Base-by-base conservation (phyloP, 1,140 invertebrate species). In the Mesaphorura yosii region DNA sequence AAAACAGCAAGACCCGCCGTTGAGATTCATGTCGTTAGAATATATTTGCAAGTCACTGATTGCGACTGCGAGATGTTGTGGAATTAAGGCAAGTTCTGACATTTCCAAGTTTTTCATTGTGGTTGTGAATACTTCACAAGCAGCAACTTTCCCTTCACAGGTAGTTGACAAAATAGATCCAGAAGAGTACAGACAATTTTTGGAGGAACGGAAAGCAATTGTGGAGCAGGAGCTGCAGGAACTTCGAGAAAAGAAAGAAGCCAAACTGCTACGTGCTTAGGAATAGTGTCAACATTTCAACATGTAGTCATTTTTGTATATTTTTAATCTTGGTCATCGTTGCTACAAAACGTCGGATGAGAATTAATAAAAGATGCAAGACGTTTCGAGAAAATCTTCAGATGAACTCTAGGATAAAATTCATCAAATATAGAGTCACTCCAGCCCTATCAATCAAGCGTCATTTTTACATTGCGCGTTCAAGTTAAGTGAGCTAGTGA, bases 211-310 rank as follows among this genome's bases (percentile, higher is more conserved):
- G 53, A 79, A 81, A 66, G 53, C 66, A 44, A 73, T 85, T 57
- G 72, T 91, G 2, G 79, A 79, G 61, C 68, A 85, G 66, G 85
- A 92, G 69, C 76, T 82, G 60, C 77, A 80, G 67, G 75, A 82
- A 65, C 70, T 94, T 44, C 78, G 88, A 72, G 89, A 90, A 69
- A 80, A 81, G 64, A 83, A 83, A 71, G 87, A 94, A 74, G 84
- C 88, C 1, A 96, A 95, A 76, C 80, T 97, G 78, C 78, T 96
- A 51, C 76, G 92, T 72, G 86, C 82, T 51, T 59, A 51, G 40
- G 10, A 12, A 37, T 12, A 12, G 17, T 12, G 34, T 37, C n/a
- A n/a, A n/a, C n/a, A n/a, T n/a, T n/a, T n/a, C n/a, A n/a, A n/a
- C n/a, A n/a, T n/a, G n/a, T n/a, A n/a, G n/a, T n/a, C n/a, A n/a